These are phyloP conservation scores for Neodontobutis hainanensis DNA, from an alignment of 2,113 vertebrate genomes.

Conservation along the genomic window DNA sequence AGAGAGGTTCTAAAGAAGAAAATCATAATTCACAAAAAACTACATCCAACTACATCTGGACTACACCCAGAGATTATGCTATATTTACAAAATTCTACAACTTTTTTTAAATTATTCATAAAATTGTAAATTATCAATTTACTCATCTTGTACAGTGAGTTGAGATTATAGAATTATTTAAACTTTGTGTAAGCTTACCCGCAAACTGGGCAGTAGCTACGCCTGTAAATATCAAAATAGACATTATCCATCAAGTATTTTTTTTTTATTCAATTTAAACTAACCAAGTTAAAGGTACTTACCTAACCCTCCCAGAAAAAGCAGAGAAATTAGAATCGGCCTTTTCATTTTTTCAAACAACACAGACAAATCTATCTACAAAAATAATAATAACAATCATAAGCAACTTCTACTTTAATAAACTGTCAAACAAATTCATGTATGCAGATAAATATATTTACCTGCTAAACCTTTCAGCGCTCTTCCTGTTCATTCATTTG, in stretches of 20 bases:
- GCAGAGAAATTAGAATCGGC: neutral
- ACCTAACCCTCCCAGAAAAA: neutral
- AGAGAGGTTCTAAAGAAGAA: constrained; percentile 44
- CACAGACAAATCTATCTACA: too few species aligned
- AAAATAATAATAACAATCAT: neutral
- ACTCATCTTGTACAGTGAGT: too few species aligned
- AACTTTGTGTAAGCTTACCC: constrained; percentile 1
- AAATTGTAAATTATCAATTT: too few species aligned
- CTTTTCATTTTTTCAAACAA: neutral
- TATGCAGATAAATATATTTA: neutral
- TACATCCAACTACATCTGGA: too few species aligned
- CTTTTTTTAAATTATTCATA: too few species aligned
- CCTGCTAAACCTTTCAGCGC: neutral
- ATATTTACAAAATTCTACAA: too few species aligned
- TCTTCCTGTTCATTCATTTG: neutral
- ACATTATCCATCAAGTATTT: too few species aligned
- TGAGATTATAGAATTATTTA: too few species aligned
- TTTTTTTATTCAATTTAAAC: too few species aligned
- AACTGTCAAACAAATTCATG: too few species aligned
- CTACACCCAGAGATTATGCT: too few species aligned
- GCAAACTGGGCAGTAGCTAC: neutral
- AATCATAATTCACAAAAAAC: neutral
- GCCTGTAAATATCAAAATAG: constrained; percentile 7
- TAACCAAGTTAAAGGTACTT: neutral
- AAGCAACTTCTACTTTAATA: neutral